Evolutionary conservation across 2,113 vertebrate species (phyloP), one percentile per base, ranked within the genome.

Genomic region (Chloropsis cyanopogon): DNA sequence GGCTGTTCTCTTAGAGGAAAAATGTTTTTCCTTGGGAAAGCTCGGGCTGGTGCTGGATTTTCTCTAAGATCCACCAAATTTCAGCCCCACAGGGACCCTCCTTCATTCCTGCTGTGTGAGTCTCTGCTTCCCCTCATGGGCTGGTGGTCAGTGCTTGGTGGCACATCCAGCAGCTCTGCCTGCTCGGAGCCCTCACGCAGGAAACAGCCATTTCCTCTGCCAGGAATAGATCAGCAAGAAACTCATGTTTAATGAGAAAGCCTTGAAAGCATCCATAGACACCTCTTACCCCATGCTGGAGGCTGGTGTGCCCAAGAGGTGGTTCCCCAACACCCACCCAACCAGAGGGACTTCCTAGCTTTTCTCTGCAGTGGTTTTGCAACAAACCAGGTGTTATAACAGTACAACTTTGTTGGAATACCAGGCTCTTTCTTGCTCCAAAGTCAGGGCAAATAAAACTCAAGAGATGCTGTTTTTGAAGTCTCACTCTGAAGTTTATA

Each of bases 71-170:
- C n/a, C n/a, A n/a, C n/a, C n/a, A n/a, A n/a, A n/a, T n/a, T n/a
- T n/a, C n/a, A n/a, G n/a, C n/a, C n/a, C n/a, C n/a, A n/a, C n/a
- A n/a, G n/a, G n/a, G n/a, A n/a, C n/a, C n/a, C n/a, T n/a, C 39
- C 44, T 56, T 18, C 6, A 3, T n/a, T 33, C 63, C 21, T 64
- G 9, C 41, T n/a, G 4, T 7, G 49, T 5, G 19, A 8, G 11
- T 6, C 10, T 29, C 35, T 28, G 22, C 20, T 75, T 46, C 22
- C 22, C 23, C 8, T 37, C 3, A 0, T 3, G 57, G 41, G 22
- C 33, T 70, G 42, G 25, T 22, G 39, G 1, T 7, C 47, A 33
- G 41, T 47, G 25, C 33, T 26, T 35, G 46, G 10, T 46, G 64
- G n/a, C 84, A 78, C 46, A 25, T 11, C 35, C 57, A 63, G 49